These are phyloP conservation scores for Podarcis cretensis DNA, from an alignment of 2,113 vertebrate genomes.

Conservation along the genomic window DNA sequence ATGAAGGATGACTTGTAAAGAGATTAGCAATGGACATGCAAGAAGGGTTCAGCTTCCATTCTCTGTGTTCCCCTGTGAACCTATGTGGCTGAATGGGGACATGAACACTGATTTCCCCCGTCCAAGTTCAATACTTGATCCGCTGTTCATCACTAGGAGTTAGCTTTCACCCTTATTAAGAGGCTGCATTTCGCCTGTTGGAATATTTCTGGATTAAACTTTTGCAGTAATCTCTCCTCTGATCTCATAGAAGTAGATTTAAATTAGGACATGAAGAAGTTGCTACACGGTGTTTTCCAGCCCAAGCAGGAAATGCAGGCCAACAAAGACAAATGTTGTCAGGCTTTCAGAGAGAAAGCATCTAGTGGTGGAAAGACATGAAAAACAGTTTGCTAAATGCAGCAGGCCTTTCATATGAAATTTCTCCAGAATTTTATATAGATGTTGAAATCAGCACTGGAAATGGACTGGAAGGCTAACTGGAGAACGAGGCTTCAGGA, in stretches of 20 bases:
- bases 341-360: too few relatives aligned
- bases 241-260: not conserved
- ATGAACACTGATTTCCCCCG: not conserved
- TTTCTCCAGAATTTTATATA: not conserved
- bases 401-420: not conserved
- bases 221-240: not conserved
- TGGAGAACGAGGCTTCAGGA: not conserved
- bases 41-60: too few relatives aligned
- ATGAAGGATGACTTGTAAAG: too few relatives aligned
- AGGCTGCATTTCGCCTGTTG: not conserved
- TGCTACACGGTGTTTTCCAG: conserved; percentile 9
- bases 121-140: not conserved
- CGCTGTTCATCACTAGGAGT: not conserved
- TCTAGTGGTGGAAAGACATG: not conserved
- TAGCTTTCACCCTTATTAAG: not conserved
- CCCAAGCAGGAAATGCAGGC: conserved; percentile 2
- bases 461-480: not conserved
- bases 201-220: not conserved
- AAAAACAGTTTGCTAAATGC: not conserved
- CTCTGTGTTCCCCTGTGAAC: not conserved
- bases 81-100: not conserved
- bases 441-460: not conserved
- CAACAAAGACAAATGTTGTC: not conserved
- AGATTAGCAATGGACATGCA: too few relatives aligned
- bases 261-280: not conserved